phyloP scores from a whole-genome alignment of 2,888 invertebrate species.

The Dryomyza anilis region DNA sequence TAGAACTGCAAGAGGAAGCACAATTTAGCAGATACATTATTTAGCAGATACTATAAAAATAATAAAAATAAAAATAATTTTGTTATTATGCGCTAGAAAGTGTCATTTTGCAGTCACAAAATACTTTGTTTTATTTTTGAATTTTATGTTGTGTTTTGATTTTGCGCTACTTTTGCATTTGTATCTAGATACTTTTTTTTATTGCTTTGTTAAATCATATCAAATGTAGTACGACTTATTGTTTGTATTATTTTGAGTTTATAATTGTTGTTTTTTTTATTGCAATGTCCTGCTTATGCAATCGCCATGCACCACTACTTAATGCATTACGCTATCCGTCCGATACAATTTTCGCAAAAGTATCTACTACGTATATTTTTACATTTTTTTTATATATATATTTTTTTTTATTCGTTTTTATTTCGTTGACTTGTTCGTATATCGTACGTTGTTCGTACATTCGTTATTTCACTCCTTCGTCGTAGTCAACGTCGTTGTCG shows the following conservation, averaged over 20 bases:
- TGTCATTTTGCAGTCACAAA: too few relatives aligned
- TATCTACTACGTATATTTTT: not conserved
- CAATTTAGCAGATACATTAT: not conserved
- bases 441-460: conserved; percentile 1
- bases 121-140: too few relatives aligned
- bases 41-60: not conserved
- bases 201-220: too few relatives aligned
- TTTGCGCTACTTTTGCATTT: too few relatives aligned
- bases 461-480: not conserved
- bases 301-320: not conserved
- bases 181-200: too few relatives aligned
- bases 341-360: conserved; percentile 1
- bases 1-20: not conserved
- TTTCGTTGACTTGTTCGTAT: not conserved
- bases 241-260: not conserved
- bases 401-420: not conserved
- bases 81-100: too few relatives aligned
- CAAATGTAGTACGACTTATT: not conserved
- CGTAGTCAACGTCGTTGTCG: too few relatives aligned
- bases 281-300: not conserved
- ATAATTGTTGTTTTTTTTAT: not conserved
- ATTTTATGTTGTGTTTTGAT: too few relatives aligned
- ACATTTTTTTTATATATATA: not conserved
- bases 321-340: not conserved
- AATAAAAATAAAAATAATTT: not conserved